Evolutionary conservation across 2,113 vertebrate species (phyloP).

Genomic region (Microcebus tavaratra): DNA sequence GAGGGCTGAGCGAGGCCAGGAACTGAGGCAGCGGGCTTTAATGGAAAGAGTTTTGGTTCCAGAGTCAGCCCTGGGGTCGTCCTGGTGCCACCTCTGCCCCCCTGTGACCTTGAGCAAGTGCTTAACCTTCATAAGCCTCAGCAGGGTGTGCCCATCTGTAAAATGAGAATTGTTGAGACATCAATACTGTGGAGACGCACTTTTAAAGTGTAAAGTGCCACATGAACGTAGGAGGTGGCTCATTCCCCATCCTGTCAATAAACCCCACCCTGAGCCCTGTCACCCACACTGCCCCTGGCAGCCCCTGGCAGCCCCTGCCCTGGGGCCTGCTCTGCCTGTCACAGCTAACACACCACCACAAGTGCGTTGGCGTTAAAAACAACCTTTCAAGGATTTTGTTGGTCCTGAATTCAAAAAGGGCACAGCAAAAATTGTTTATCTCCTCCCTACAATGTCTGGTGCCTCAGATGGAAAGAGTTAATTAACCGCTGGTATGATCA

Average conservation of each 20-base stretch:
- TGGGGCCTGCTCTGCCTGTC: too few species aligned
- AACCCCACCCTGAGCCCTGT: background rate
- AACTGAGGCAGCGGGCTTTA: background rate
- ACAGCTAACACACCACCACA: accelerated
- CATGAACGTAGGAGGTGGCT: background rate
- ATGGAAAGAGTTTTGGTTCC: background rate
- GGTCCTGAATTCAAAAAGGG: background rate
- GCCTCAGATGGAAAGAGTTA: background rate
- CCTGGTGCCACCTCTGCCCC: background rate
- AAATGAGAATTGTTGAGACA: background rate
- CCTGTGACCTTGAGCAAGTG: background rate
- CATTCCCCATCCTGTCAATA: background rate
- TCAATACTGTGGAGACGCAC: background rate
- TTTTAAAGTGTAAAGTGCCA: too few species aligned
- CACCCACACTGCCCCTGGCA: accelerated
- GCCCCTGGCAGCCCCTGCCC: too few species aligned
- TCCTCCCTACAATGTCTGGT: background rate
- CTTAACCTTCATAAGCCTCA: background rate
- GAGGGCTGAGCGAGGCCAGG: background rate
- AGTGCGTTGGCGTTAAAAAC: background rate
- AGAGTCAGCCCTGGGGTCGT: background rate
- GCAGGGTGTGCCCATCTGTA: background rate
- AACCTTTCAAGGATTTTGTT: background rate
- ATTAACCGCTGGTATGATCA: background rate
- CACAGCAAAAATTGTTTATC: background rate